A percentile compares a stretch with the other conserved stretches of the same genome.
Evolutionary conservation across 1,140 invertebrate genomes (phyloP).

Genomic region (Zelostemma sp.): DNA sequence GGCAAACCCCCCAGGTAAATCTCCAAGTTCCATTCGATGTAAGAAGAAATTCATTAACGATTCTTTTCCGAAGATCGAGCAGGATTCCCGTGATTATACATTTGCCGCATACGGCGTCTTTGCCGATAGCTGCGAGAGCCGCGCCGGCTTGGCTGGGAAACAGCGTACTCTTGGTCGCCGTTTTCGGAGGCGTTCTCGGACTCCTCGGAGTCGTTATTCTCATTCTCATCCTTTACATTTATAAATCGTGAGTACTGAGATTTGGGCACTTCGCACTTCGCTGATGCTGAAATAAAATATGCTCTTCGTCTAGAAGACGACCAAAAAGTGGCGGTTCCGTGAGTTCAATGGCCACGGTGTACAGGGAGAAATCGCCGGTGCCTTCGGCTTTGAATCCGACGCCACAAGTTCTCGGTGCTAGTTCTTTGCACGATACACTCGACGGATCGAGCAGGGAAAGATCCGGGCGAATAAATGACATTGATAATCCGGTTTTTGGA

Average conservation of each 20-base stretch:
- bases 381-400: conserved; percentile 62
- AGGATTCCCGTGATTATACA: conserved; percentile 83
- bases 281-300: too few species aligned
- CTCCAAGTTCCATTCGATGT: neutral
- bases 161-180: conserved; percentile 75
- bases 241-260: conserved; percentile 76
- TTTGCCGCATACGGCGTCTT: conserved; percentile 71
- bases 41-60: neutral
- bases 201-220: conserved; percentile 81
- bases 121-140: conserved; percentile 68
- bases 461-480: conserved; percentile 45
- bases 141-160: conserved; percentile 67
- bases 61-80: conserved; percentile 50
- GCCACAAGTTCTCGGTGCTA: conserved; percentile 64
- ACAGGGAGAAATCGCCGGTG: conserved; percentile 66
- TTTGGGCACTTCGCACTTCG: too few species aligned
- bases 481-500: conserved; percentile 65
- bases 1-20: conserved; percentile 79
- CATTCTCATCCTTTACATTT: conserved; percentile 81
- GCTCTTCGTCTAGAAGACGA: conserved; percentile 62
- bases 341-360: conserved; percentile 62
- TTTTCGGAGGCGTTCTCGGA: conserved; percentile 79
- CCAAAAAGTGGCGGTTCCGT: conserved; percentile 68
- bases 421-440: conserved; percentile 56
- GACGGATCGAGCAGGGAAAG: conserved; percentile 51